Conservation (phyloP, 2,797 vertebrate species). For the Eulemur mongoz region DNA sequence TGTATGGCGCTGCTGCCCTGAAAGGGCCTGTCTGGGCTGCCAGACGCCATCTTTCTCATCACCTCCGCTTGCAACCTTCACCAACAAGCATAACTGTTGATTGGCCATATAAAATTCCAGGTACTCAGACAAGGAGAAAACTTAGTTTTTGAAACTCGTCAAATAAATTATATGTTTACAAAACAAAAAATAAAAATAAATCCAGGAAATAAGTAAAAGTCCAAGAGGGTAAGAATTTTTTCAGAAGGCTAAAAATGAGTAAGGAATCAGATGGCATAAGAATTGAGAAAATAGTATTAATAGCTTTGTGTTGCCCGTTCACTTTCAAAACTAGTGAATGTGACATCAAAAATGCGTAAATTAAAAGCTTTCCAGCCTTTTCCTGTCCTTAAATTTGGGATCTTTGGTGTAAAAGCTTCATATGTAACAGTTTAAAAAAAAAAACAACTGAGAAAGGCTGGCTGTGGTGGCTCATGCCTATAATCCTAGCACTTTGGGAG, state of each 20-base stretch:
- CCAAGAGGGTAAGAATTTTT: not conserved
- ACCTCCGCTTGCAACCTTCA: not conserved
- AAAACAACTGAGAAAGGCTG: too few species aligned
- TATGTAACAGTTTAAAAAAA: slow-evolving; percentile 30
- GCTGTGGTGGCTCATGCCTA: too few species aligned
- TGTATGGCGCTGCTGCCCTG: not conserved
- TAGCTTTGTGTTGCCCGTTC: slow-evolving; percentile 77
- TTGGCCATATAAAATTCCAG: not conserved
- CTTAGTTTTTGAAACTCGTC: too few species aligned
- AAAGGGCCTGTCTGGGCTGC: not conserved
- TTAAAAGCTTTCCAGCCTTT: slow-evolving; percentile 27
- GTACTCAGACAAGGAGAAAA: too few species aligned
- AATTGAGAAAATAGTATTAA: not conserved
- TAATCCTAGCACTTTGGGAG: too few species aligned
- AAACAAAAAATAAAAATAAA: too few species aligned
- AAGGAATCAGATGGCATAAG: not conserved
- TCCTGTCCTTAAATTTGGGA: not conserved
- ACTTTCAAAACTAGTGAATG: slow-evolving; percentile 74
- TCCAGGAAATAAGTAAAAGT: not conserved
- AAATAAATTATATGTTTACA: too few species aligned
- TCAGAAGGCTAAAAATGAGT: not conserved
- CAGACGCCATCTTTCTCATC: not conserved
- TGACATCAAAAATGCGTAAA: slow-evolving; percentile 80
- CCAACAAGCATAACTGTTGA: not conserved
- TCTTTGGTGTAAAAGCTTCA: slow-evolving; percentile 41